Conservation (phyloP, 2,888 invertebrate genomes). For the Flabesymbios commensalis region DNA sequence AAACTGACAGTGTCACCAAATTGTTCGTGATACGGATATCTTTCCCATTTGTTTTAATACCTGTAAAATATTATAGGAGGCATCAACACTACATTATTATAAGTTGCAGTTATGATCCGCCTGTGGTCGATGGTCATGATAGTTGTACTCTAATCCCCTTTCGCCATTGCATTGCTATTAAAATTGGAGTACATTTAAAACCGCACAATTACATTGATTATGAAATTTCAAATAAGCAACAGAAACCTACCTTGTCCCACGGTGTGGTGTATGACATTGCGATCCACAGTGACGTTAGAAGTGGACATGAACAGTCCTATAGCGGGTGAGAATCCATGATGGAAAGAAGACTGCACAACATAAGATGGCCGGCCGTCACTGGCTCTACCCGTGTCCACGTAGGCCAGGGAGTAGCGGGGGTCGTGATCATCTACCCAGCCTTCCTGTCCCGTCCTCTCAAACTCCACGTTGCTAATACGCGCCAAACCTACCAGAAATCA, state of each 20-base stretch:
- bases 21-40: slow-evolving; percentile 31
- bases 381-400: slow-evolving; percentile 23
- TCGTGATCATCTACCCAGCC: slow-evolving; percentile 27
- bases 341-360: slow-evolving; percentile 34
- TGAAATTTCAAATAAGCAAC: no score
- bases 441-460: slow-evolving; percentile 32
- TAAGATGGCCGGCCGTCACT: slow-evolving; percentile 16
- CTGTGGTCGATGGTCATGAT: no score
- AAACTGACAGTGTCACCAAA: slow-evolving; percentile 42
- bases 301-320: slow-evolving; percentile 33
- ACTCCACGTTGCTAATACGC: slow-evolving; percentile 32
- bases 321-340: slow-evolving; percentile 33
- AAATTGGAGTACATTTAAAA: no score
- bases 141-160: no score
- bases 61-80: no score
- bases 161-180: no score
- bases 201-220: no score
- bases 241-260: slow-evolving; percentile 33
- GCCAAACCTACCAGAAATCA: slow-evolving; percentile 36
- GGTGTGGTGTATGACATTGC: slow-evolving; percentile 37
- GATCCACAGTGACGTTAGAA: slow-evolving; percentile 21
- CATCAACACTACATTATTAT: no score
- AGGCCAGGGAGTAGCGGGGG: slow-evolving; percentile 31
- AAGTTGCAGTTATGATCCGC: no score
- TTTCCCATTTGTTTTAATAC: neutral